Base-by-base conservation (phyloP, 2,888 invertebrate genomes). In the Habroteleia sp. region DNA sequence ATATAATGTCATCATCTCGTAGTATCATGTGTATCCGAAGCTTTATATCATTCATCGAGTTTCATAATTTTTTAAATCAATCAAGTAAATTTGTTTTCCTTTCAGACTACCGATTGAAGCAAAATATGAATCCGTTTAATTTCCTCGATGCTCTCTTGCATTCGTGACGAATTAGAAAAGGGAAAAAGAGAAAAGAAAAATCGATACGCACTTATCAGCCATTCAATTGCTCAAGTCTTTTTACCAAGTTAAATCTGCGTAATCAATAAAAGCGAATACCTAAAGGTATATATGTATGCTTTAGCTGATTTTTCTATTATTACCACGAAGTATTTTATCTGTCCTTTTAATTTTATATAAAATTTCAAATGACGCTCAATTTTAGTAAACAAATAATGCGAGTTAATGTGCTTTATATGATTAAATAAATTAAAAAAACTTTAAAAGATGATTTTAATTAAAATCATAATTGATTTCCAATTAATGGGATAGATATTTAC, bases 181-280 rank as follows among this genome's bases (percentile, higher is more conserved):
- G 17, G 35, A 29, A 27, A 7, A 44, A 25, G 13, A 3, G 13
- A 33, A 2, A 48, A 31, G 10, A 35, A 29, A 63, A 50, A 63
- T 63, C 63, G 35, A 63, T 39, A 42, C 42, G 35, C 56, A 63
- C 72, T 72, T 63, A 58, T 58, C 63, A 56, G 63, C 56, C 23
- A 63, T 72, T 72, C 63, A 63, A 72, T 72, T 48, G 50, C 63
- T 56, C 63, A 72, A 72, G 56, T 35, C 63, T 63, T 58, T 63
- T 72, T 63, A 48, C 5, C 48, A 50, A 42, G 63, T 63, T 72
- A 54, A 72, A 72, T 56, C 72, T 63, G 56, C 42, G 56, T 63
- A 50, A 63, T 72, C 63, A 72, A 63, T 71, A 56, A 71, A 63
- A 63, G 17, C 11, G 48, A 48, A 63, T 48, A 31, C 48, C 41